Base-by-base conservation (phyloP, 2,797 vertebrate species). In the Tangara arthus region DNA sequence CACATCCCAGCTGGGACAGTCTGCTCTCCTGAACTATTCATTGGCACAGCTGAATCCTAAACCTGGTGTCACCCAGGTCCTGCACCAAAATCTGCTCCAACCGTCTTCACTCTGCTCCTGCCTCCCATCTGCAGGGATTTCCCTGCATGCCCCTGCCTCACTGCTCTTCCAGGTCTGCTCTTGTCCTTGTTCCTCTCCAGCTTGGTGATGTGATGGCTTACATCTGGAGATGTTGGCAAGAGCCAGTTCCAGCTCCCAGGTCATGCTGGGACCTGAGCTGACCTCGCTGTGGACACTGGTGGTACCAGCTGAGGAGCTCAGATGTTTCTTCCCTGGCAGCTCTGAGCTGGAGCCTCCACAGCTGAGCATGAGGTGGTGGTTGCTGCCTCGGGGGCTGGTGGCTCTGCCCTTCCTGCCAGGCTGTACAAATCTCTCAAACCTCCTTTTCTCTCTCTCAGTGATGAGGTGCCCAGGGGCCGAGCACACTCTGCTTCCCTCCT, bases 111-210 rank as follows among this genome's bases (percentile, higher is more conserved):
- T 30, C n/a, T 24, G 37, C 61, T 53, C 26, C 79, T 66, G 49
- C 55, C 27, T 50, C 26, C 32, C 42, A 12, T 16, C 5, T 0
- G 0, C 11, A 8, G 47, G 11, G 15, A 59, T 56, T 60, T 53
- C 49, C 34, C 59, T 53, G 34, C 0, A 0, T 1, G 3, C 57
- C 68, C 39, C 1, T 1, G 42, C 50, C 22, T 60, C 0, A 0
- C 8, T 91, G 37, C 32, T 83, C 16, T 39, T 71, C 26, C n/a
- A 28, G 39, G 1, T 11, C 76, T 82, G 47, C 60, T 65, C 47
- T 42, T 55, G 34, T 52, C 50, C 50, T 69, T 0, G 0, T 12
- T 76, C 47, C 42, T 65, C 22, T 93, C 61, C 37, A 34, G 32
- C 28, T 37, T 65, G 7, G 32, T 0, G 2, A 22, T 57, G 32